A percentile compares a stretch with the other conserved stretches of the same genome.
Conservation (phyloP, 2,113 vertebrate genomes). For the Sula dactylatra region DNA sequence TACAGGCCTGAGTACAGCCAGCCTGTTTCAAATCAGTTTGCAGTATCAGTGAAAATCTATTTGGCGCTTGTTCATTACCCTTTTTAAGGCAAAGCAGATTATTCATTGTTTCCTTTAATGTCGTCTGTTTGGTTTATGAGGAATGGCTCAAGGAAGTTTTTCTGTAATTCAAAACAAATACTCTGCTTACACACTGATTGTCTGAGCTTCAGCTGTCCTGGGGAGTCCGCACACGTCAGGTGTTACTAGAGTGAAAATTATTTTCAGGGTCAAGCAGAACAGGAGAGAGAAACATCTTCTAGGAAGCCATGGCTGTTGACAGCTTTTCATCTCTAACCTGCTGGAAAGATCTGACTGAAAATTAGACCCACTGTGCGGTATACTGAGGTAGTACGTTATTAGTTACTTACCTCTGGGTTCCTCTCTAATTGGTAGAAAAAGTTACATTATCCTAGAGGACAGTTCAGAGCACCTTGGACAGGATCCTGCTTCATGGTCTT, state of each 20-base stretch:
- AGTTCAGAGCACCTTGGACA: neutral
- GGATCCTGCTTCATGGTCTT: neutral
- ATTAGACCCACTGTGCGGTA: neutral
- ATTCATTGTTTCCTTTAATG: slow-evolving; percentile 65
- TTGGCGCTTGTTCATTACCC: slow-evolving; percentile 41
- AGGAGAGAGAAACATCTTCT: neutral
- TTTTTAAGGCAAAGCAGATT: slow-evolving; percentile 57
- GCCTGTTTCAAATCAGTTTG: slow-evolving; percentile 62
- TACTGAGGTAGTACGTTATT: neutral
- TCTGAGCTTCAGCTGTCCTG: neutral
- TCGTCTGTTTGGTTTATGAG: slow-evolving; percentile 45
- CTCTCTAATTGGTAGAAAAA: neutral
- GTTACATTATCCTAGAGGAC: neutral
- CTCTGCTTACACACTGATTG: neutral
- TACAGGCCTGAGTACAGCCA: neutral
- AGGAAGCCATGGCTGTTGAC: neutral
- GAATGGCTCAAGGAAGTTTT: slow-evolving; percentile 61
- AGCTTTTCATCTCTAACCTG: neutral
- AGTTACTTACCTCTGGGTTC: neutral
- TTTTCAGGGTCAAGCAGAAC: neutral
- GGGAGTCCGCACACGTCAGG: neutral
- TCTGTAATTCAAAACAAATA: slow-evolving; percentile 57
- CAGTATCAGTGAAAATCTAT: slow-evolving; percentile 38
- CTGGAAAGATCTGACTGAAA: neutral
- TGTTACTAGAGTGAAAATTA: neutral